Evolutionary conservation across 1,140 invertebrate genomes (phyloP).

Genomic region (Adoxophyes honmai): DNA sequence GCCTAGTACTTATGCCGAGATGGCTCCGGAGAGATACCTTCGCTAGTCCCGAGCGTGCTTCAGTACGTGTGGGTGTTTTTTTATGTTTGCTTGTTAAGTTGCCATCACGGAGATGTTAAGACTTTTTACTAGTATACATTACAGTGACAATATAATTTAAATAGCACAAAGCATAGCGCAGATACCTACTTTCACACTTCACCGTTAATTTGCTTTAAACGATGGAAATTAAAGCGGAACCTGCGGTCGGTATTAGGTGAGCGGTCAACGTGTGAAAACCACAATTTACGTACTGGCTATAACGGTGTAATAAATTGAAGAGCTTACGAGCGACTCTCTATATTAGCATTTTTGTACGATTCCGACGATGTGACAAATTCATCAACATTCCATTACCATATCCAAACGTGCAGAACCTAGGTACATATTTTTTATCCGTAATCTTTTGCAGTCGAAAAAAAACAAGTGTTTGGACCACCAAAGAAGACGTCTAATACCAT

Average conservation of each 20-base stretch:
- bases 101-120: background rate
- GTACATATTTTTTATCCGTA: no score
- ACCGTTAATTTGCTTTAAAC: constrained; percentile 33
- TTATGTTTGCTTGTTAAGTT: background rate
- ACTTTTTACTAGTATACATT: background rate
- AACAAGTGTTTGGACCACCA: no score
- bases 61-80: background rate
- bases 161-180: background rate
- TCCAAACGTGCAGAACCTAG: no score
- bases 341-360: constrained; percentile 1
- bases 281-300: constrained; percentile 9
- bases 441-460: no score
- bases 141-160: background rate
- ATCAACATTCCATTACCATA: background rate
- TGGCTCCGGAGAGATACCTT: constrained; percentile 20
- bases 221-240: constrained; percentile 20
- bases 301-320: constrained; percentile 23
- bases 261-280: constrained; percentile 20
- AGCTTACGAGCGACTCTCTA: constrained; percentile 19
- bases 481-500: no score
- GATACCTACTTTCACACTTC: constrained; percentile 18
- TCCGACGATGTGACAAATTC: background rate
- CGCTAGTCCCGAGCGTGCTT: constrained; percentile 1
- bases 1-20: constrained; percentile 43
- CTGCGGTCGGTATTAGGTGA: constrained; percentile 5